Conservation (phyloP, 2,888 invertebrate species). For the Pollenia griseotomentosa region DNA sequence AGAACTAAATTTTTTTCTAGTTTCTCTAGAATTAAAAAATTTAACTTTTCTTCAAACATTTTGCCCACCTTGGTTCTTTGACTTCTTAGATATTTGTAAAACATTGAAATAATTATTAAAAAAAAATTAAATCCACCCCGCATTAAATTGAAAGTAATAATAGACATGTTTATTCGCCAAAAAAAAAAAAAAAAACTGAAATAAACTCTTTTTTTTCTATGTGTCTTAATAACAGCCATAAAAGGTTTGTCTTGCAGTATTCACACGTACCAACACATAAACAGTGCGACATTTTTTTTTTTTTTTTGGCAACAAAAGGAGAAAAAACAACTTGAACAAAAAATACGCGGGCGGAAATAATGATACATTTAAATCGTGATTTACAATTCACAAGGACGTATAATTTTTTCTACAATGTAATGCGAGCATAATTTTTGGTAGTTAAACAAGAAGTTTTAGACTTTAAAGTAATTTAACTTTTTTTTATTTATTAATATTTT, state of each 20-base stretch:
- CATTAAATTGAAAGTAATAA: slow-evolving; percentile 27
- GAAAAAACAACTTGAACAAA: slow-evolving; percentile 1
- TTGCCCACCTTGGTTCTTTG: background rate
- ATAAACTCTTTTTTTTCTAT: slow-evolving; percentile 12
- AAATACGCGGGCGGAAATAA: slow-evolving; percentile 68
- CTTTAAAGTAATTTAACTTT: slow-evolving; percentile 52
- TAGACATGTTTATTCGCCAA: slow-evolving; percentile 33
- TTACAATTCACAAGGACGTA: slow-evolving; percentile 65
- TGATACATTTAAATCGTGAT: slow-evolving; percentile 63
- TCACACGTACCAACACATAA: slow-evolving; percentile 9
- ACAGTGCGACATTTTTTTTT: slow-evolving; percentile 22
- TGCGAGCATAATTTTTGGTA: slow-evolving; percentile 53
- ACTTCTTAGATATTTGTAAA: slow-evolving; percentile 3
- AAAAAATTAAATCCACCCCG: slow-evolving; percentile 27
- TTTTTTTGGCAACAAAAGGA: background rate
- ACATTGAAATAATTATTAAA: background rate
- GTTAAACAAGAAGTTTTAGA: slow-evolving; percentile 63
- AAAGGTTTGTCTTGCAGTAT: slow-evolving; percentile 52
- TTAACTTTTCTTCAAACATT: background rate
- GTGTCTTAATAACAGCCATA: slow-evolving; percentile 48
- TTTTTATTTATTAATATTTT: slow-evolving; percentile 32
- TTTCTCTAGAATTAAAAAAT: background rate
- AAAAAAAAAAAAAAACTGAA: slow-evolving; percentile 22
- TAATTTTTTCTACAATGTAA: slow-evolving; percentile 28
- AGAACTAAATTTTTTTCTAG: background rate